These are phyloP conservation scores for Zoanthus solanderi DNA, from an alignment of 92 coral and sea anemone genomes.

Conservation along the genomic window DNA sequence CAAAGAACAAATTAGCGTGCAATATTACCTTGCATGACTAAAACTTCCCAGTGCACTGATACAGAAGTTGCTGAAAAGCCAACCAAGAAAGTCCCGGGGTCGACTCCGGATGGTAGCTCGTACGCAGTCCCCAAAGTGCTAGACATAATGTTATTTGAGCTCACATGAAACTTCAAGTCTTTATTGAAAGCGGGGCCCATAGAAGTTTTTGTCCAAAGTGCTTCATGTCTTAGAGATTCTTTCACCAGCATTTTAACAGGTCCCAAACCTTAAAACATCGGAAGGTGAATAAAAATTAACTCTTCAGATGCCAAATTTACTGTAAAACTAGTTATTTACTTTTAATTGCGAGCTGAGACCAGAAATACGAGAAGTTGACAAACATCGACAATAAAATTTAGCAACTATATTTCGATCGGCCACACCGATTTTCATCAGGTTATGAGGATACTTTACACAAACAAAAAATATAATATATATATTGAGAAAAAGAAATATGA, in stretches of 20 bases:
- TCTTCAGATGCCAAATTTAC: too few species aligned
- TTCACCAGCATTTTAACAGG: conserved; percentile 31
- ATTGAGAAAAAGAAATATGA: too few species aligned
- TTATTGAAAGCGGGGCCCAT: background rate
- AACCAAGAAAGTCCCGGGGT: background rate
- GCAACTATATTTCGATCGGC: too few species aligned
- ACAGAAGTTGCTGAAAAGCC: background rate
- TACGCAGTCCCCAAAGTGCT: conserved; percentile 1
- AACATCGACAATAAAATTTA: too few species aligned
- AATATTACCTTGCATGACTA: conserved; percentile 28
- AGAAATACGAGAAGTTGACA: too few species aligned
- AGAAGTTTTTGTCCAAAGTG: background rate
- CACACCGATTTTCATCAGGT: too few species aligned
- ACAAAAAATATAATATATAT: too few species aligned
- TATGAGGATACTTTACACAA: too few species aligned
- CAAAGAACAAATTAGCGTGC: background rate
- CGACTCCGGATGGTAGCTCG: conserved; percentile 8
- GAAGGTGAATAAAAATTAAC: background rate
- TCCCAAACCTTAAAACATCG: background rate
- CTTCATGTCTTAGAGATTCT: background rate
- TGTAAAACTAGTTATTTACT: too few species aligned
- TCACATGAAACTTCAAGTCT: background rate
- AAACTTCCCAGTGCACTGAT: background rate
- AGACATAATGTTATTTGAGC: background rate
- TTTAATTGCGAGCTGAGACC: background rate